phyloP scores from a whole-genome alignment of 2,113 vertebrate species.

The Podarcis muralis region DNA sequence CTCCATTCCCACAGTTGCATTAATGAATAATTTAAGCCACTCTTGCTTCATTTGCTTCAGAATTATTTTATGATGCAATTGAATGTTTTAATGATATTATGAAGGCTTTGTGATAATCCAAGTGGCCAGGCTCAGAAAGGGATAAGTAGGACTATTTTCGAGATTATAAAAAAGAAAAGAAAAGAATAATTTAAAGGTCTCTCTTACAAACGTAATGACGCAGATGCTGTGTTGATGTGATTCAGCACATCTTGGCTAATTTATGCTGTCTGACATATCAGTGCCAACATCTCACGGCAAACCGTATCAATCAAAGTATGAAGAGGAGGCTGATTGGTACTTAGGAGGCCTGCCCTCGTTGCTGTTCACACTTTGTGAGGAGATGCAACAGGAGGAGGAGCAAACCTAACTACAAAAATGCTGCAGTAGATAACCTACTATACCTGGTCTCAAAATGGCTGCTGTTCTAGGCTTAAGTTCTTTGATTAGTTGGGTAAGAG shows the following conservation, averaged over 20 bases:
- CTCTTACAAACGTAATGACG: neutral
- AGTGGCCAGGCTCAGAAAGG: conserved; percentile 35
- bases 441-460: neutral
- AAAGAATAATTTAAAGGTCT: conserved; percentile 52
- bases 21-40: conserved; percentile 62
- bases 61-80: conserved; percentile 67
- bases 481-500: neutral
- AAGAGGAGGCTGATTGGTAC: neutral
- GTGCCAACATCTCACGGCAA: neutral
- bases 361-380: neutral
- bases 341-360: neutral
- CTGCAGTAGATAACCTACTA: too few relatives aligned
- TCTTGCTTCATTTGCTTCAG: conserved; percentile 63
- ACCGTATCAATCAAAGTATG: neutral
- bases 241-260: neutral
- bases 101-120: conserved; percentile 54
- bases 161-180: conserved; percentile 17
- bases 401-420: too few relatives aligned
- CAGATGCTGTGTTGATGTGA: conserved; percentile 1
- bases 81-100: conserved; percentile 65
- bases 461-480: neutral
- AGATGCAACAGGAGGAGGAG: neutral
- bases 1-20: conserved; percentile 47
- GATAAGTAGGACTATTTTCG: conserved; percentile 42
- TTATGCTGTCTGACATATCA: conserved; percentile 1